Evolutionary conservation across 2,797 vertebrate genomes (phyloP), one percentile per base, ranked within the genome.

Genomic region (Enteromius thamalakanensis): DNA sequence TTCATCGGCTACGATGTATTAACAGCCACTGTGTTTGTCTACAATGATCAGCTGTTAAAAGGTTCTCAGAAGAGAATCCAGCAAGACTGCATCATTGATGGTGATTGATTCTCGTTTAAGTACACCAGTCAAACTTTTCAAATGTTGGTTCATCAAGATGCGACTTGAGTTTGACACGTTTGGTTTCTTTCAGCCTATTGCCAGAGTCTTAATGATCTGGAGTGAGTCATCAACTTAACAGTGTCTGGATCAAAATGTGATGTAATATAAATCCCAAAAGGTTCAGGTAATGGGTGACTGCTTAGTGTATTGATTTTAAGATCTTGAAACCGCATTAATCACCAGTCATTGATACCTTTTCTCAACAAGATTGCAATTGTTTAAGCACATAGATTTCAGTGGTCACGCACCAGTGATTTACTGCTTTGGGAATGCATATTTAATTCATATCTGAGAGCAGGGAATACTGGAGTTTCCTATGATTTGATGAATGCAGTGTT

Each of bases 21-120:
- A 75, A 79, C 80, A 64, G 62, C 32, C 11, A 12, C 37, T 8
- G 26, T 80, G 67, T 72, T 64, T 71, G 53, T 85, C 62, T 67
- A 81, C 55, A 23, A 32, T 76, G 84, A 84, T 86, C 82, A 82
- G 82, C 60, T 67, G 37, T 78, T 86, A 82, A 87, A 85, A 26
- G 62, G 62, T 80, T 84, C 65, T 85, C 21, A 60, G 72, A 49
- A 62, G 55, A 45, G 74, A 86, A 67, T 11, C 19, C 6, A 45
- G 58, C 15, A 68, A 10, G 29, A 58, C 23, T 47, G 71, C 76
- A 77, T 82, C 68, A 75, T 9, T 83, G 80, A 58, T 26, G 26
- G 60, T 14, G 72, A 70, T 80, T 64, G 45, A 70, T 82, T 81
- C n/a, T 69, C n/a, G 40, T 34, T 69, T 6, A 49, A 72, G 29